Conservation (phyloP, 2,888 invertebrate genomes). For the Lagria hirta region DNA sequence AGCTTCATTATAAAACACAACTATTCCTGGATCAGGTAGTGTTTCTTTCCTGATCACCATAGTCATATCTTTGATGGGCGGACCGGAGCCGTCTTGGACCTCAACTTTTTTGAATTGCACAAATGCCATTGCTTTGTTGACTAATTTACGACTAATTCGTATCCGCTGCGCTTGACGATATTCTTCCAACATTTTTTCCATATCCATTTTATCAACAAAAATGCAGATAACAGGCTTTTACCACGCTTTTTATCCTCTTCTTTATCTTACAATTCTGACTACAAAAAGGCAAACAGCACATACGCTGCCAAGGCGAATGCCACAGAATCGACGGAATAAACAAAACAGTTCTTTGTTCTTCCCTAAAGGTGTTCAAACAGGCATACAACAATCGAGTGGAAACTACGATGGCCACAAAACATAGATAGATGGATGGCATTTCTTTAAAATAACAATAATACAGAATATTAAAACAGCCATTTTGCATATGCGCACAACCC, state of each 20-base stretch:
- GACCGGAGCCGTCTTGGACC: slow-evolving; percentile 9
- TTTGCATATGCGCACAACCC: slow-evolving; percentile 15
- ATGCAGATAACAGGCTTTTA: slow-evolving; percentile 12
- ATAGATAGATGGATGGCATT: slow-evolving; percentile 9
- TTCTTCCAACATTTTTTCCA: slow-evolving; percentile 8
- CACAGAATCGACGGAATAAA: slow-evolving; percentile 14
- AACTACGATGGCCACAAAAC: slow-evolving; percentile 15
- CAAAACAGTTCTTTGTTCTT: slow-evolving; percentile 15
- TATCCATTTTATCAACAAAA: slow-evolving; percentile 13
- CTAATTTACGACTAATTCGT: slow-evolving; percentile 9
- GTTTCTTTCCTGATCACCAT: slow-evolving; percentile 4
- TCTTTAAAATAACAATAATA: slow-evolving; percentile 17
- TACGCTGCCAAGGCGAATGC: slow-evolving; percentile 24
- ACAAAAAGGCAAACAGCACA: slow-evolving; percentile 9
- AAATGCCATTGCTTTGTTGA: slow-evolving; percentile 8
- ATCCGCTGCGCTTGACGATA: slow-evolving; percentile 4
- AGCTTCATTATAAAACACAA: slow-evolving; percentile 9
- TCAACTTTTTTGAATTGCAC: slow-evolving; percentile 7
- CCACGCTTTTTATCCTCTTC: slow-evolving; percentile 13
- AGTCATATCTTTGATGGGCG: not conserved
- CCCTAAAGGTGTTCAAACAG: slow-evolving; percentile 13
- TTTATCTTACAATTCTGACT: slow-evolving; percentile 14
- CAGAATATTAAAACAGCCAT: slow-evolving; percentile 9
- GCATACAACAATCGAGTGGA: slow-evolving; percentile 9
- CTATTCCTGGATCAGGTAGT: not conserved